Base-by-base conservation (phyloP, 2,113 vertebrate species). In the Hoplias malabaricus region DNA sequence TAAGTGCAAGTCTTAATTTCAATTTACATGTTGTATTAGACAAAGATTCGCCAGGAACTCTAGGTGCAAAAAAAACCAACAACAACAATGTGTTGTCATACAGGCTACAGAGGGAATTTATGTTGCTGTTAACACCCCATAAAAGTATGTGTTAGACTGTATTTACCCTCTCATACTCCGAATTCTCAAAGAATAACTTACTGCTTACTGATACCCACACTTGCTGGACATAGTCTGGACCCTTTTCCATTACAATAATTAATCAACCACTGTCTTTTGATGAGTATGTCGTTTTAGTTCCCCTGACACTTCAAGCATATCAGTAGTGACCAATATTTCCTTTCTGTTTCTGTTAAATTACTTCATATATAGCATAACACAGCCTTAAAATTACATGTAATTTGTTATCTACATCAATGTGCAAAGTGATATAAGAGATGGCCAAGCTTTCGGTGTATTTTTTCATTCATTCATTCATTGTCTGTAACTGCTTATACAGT, bases 71-170 rank as follows among this genome's bases (percentile, higher is more conserved):
- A n/a, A n/a, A 53, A 6, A 48, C 46, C 46, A 19, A n/a, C 46
- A 19, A 29, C 29, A 61, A 34, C 19, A 23, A 61, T 11, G 1
- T 59, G 29, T 34, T 21, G 8, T 36, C 48, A 53, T 1, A 2
- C 10, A 23, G 21, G 6, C 48, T 23, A 36, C 21, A 21, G n/a
- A n/a, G 5, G 25, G 56, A 31, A 33, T 62, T 31, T 34, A 63
- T 63, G 59, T n/a, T 27, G 59, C 10, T n/a, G n/a, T 63, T 63
- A 63, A 63, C 59, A 63, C 31, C 14, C 33, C 59, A 63, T 63
- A n/a, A 63, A n/a, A 63, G 6, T 33, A 36, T n/a, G 5, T n/a
- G n/a, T 0, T 9, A 6, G 0, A 7, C n/a, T 8, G 59, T 14
- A 34, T 2, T 62, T 16, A 34, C 3, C 59, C 31, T 19, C 9